Conservation (phyloP, 2,113 vertebrate species). For the Accipiter virgatus region DNA sequence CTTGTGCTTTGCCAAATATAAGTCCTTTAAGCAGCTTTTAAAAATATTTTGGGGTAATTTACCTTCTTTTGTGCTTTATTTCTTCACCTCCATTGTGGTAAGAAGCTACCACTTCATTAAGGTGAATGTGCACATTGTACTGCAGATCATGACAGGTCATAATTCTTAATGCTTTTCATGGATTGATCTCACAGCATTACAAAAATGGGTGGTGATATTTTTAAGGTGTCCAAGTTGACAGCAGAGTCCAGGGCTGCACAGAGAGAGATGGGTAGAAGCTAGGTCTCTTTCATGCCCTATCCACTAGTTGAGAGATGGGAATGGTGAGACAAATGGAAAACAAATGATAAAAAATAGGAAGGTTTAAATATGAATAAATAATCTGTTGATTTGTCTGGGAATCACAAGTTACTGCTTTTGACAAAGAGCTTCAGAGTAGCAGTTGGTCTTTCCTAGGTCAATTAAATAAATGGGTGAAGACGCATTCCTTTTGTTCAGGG, state of each 20-base stretch:
- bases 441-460: constrained; percentile 1
- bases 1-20: background rate
- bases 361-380: background rate
- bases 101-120: background rate
- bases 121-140: background rate
- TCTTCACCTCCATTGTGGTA: background rate
- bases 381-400: background rate
- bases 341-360: background rate
- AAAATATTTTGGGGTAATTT: background rate
- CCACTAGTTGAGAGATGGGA: background rate
- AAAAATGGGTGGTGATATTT: background rate
- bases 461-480: background rate
- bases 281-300: background rate
- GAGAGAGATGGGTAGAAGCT: background rate
- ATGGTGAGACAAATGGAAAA: background rate
- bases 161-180: background rate
- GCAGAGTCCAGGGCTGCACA: background rate
- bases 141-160: background rate
- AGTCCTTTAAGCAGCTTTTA: background rate
- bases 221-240: background rate
- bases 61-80: background rate
- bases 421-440: background rate
- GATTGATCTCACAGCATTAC: background rate
- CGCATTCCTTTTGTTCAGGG: background rate
- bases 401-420: background rate